Conservation (phyloP, 2,888 invertebrate genomes). For the Autographa pulchrina region DNA sequence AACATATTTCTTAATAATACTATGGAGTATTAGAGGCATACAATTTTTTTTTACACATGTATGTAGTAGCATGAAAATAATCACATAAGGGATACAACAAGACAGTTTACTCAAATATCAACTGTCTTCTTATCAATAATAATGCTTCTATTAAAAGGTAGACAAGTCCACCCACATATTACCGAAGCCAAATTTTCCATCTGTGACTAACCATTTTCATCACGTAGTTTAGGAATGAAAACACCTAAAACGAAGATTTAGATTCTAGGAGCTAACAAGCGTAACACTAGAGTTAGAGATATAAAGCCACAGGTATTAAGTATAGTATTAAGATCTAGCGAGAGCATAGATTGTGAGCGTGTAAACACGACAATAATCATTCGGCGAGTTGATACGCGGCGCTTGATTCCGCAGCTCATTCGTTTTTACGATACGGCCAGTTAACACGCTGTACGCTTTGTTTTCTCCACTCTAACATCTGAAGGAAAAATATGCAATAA, state of each 20-base stretch:
- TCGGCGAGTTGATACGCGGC: conserved; percentile 12
- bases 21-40: too few relatives aligned
- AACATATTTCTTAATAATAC: too few relatives aligned
- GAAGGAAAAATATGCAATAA: conserved; percentile 9
- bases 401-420: conserved; percentile 29
- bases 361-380: conserved; percentile 33
- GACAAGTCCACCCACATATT: background rate
- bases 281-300: background rate
- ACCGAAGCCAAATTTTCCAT: background rate
- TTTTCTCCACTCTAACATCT: conserved; percentile 9
- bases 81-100: too few relatives aligned
- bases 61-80: too few relatives aligned
- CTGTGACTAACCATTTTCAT: background rate
- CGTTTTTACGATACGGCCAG: conserved; percentile 23
- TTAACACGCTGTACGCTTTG: conserved; percentile 16
- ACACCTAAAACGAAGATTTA: background rate
- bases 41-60: too few relatives aligned
- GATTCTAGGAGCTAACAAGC: background rate
- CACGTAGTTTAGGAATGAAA: background rate
- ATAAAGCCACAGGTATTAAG: conserved; percentile 22
- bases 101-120: background rate
- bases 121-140: background rate
- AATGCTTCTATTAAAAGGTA: background rate
- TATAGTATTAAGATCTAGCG: conserved; percentile 6
- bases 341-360: background rate